Conservation (phyloP, 2,888 invertebrate species). For the Hypomecis atomaria region DNA sequence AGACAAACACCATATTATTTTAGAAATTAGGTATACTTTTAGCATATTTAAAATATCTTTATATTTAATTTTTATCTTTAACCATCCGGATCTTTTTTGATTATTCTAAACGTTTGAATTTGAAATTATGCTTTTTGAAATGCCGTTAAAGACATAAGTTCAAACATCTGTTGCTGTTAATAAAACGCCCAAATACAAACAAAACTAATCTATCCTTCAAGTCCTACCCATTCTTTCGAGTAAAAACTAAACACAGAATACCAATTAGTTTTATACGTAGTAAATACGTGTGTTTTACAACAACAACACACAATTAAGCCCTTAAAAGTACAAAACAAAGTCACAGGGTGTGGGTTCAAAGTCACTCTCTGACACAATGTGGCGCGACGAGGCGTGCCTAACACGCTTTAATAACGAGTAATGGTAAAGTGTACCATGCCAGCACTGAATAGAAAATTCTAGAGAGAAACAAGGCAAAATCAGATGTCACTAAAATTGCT, state of each 20-base stretch:
- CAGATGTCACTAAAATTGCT: no score
- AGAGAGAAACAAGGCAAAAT: background rate
- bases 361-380: constrained; percentile 15
- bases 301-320: constrained; percentile 19
- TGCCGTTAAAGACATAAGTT: background rate
- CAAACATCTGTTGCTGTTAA: background rate
- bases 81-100: no score
- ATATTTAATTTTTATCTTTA: no score
- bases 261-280: no score
- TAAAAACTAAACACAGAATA: background rate
- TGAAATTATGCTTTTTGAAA: no score
- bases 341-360: constrained; percentile 25
- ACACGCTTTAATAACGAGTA: constrained; percentile 29
- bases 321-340: constrained; percentile 23
- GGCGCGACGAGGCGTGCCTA: constrained; percentile 21
- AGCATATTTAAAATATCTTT: no score
- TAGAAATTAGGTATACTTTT: no score
- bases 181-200: background rate
- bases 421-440: constrained; percentile 22
- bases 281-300: constrained; percentile 11
- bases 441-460: background rate
- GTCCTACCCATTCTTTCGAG: background rate
- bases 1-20: no score
- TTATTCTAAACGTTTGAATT: no score
- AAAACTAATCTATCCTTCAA: background rate